phyloP scores from a whole-genome alignment of 1,140 invertebrate species.

The Leptinotarsa texana region DNA sequence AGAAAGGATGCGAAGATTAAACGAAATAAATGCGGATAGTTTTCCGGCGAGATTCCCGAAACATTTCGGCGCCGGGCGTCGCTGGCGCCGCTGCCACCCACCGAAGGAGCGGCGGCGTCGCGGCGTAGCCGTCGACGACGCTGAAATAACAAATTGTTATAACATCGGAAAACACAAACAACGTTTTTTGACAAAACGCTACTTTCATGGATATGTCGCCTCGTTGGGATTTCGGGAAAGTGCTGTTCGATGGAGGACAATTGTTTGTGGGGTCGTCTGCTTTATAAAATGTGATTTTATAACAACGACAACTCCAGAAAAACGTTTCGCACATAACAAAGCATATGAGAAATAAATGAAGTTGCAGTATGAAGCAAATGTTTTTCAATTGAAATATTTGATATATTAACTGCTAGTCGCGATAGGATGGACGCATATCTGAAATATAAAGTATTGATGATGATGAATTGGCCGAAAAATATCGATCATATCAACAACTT shows the following conservation, averaged over 20 bases:
- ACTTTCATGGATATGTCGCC: not conserved
- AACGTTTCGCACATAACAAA: too few species aligned
- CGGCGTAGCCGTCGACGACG: conserved; percentile 9
- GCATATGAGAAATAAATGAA: too few species aligned
- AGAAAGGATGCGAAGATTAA: not conserved
- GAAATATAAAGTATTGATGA: too few species aligned
- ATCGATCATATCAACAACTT: too few species aligned
- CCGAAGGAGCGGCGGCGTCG: conserved; percentile 9
- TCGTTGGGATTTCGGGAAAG: not conserved
- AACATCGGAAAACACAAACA: conserved; percentile 25
- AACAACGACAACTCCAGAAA: too few species aligned
- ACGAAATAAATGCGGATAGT: conserved; percentile 18
- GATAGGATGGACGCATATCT: too few species aligned
- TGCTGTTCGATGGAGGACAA: not conserved
- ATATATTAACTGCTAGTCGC: too few species aligned
- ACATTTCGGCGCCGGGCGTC: conserved; percentile 23
- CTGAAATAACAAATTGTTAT: conserved; percentile 28
- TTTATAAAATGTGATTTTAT: too few species aligned
- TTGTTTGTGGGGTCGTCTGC: too few species aligned
- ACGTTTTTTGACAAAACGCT: conserved; percentile 13
- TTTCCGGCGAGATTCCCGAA: conserved; percentile 18
- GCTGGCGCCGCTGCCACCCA: conserved; percentile 18
- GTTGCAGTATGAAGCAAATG: too few species aligned
- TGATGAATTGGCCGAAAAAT: too few species aligned
- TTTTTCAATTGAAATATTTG: too few species aligned